Evolutionary conservation across 2,888 invertebrate species (phyloP), one percentile per base, ranked within the genome.

Genomic region (Netelia inedita): DNA sequence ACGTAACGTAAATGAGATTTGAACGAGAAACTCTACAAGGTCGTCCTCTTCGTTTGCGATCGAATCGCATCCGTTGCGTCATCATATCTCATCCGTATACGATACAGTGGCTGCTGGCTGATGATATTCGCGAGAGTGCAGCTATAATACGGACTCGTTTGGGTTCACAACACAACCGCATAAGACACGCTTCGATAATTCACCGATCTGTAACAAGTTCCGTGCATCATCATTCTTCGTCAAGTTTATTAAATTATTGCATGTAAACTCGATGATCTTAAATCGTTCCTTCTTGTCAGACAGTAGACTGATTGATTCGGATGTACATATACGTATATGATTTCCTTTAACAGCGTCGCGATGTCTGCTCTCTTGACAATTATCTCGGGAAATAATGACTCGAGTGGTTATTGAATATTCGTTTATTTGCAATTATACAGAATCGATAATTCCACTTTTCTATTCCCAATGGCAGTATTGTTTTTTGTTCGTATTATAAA

Each of bases 11-110:
- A 90, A 88, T 86, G 89, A 89, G 90, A 90, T 89, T 89, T 81
- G 86, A 28, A 83, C 87, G 89, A 88, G 86, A 89, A 89, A 89
- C 88, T 87, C 88, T 14, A 11, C 92, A 92, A 92, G 92, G 92
- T 82, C 88, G 78, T 87, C 87, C 85, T 88, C 87, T 88, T 86
- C 79, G 88, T 75, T 84, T 81, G 86, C 83, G 86, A 91, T 89
- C 88, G 89, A 89, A 91, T 88, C 88, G 88, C 88, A 88, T 84
- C 83, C 78, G 83, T 92, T 92, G 90, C 89, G 89, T 92, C 91
- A 92, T 82, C 82, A 19, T 59, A 43, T 41, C 61, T 71, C 69
- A 82, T 76, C 79, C 55, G 71, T 9, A 57, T 57, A 57, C 16
- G 19, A 57, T 57, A 57, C 66, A 21, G 28, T 28, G 28, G 28